Conservation (phyloP, 2,888 invertebrate genomes). For the Eustalomyia histrio region DNA sequence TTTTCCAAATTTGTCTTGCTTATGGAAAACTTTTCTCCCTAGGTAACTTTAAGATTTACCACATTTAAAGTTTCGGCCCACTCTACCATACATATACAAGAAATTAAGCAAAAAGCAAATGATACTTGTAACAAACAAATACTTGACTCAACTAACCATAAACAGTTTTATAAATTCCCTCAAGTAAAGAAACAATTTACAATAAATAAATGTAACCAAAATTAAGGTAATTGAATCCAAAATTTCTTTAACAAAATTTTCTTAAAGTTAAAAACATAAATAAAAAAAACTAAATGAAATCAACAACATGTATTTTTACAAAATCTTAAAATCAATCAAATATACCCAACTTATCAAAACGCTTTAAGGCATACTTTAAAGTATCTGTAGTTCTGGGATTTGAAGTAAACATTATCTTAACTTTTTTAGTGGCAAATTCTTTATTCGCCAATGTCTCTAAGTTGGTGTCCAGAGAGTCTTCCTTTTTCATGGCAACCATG, state of each 20-base stretch:
- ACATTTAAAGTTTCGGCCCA: no score
- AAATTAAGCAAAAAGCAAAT: not conserved
- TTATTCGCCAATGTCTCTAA: conserved; percentile 75
- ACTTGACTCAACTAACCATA: conserved; percentile 3
- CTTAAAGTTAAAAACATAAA: not conserved
- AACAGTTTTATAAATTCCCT: not conserved
- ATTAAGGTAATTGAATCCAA: not conserved
- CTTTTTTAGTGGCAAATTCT: conserved; percentile 75
- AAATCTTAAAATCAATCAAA: conserved; percentile 71
- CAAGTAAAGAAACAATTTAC: not conserved
- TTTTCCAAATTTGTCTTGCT: no score
- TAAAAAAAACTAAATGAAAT: not conserved
- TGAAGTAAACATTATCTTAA: conserved; percentile 76
- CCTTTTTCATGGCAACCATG: conserved; percentile 77
- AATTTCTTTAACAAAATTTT: not conserved
- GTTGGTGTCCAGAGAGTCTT: conserved; percentile 76
- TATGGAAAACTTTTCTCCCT: no score
- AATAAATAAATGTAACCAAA: conserved; percentile 1
- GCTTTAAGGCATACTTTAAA: conserved; percentile 73
- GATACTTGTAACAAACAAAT: not conserved
- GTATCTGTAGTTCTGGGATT: conserved; percentile 76
- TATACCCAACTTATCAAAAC: conserved; percentile 76
- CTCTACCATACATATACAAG: no score
- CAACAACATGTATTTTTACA: not conserved
- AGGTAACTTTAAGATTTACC: no score